Evolutionary conservation across 1,140 invertebrate genomes (phyloP), one percentile per base, ranked within the genome.

Genomic region (Drosophila orosa): DNA sequence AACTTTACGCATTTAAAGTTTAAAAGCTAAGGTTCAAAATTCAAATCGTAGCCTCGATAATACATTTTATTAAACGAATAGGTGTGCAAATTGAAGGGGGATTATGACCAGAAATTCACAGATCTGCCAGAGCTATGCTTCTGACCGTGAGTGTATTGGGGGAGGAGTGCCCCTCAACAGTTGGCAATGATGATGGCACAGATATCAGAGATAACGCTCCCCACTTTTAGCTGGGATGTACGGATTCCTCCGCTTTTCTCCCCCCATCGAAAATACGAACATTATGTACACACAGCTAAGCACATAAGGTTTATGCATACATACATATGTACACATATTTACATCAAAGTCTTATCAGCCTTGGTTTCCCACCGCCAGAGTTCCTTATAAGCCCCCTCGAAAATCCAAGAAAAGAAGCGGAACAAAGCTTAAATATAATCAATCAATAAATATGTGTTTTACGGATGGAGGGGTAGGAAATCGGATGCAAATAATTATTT

Each of bases 131-230:
- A n/a, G 4, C 24, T 35, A 47, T 10, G 15, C 24, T 29, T 9
- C 13, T 63, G 25, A 15, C 42, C 35, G 27, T n/a, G 65, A 65
- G 59, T 68, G 66, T 69, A 17, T n/a, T 1, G 24, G 22, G 17
- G 60, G 5, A 13, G 29, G 17, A 52, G 29, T 29, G 47, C 19
- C 27, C 31, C 60, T 39, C 24, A 52, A 48, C 67, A 75, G 50
- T 66, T 75, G 69, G 71, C 59, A 74, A 45, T 54, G 54, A 75
- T 75, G 73, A 75, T 74, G 72, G 73, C 73, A 75, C 60, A 66
- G 73, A 75, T 75, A 66, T 54, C 61, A 75, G 71, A 57, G 73
- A 75, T 75, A 75, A 35, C 33, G 39, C 56, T 54, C 58, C 69
- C 27, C 69, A 56, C 35, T 50, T 40, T 54, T 31, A 22, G 50